These are phyloP conservation scores for Agrochola lota DNA, from an alignment of 2,888 invertebrate genomes.

Conservation along the genomic window DNA sequence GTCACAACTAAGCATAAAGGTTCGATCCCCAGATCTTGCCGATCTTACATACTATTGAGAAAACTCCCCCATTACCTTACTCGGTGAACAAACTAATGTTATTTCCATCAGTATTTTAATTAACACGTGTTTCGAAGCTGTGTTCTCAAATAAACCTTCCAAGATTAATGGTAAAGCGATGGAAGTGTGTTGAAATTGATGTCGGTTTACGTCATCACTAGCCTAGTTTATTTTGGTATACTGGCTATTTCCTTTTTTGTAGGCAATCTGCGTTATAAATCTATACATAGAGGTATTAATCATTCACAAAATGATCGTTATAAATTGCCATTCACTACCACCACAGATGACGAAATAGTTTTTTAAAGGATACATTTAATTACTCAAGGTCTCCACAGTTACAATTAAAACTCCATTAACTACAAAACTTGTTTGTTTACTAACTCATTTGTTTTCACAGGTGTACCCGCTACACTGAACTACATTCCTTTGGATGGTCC, in stretches of 20 bases:
- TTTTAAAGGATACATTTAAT: background rate
- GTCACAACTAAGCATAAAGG: too few relatives aligned
- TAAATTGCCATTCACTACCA: background rate
- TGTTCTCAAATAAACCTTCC: conserved; percentile 33
- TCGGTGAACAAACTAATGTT: conserved; percentile 26
- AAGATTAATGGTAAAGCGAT: conserved; percentile 22
- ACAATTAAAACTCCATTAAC: background rate
- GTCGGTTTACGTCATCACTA: conserved; percentile 5
- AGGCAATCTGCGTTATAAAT: conserved; percentile 14
- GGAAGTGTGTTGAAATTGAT: conserved; percentile 30
- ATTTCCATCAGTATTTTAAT: conserved; percentile 44
- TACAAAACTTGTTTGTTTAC: background rate
- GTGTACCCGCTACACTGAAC: conserved; percentile 95
- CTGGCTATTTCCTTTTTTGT: conserved; percentile 25
- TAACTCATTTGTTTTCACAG: conserved; percentile 78
- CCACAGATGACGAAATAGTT: background rate
- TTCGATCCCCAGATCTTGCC: background rate
- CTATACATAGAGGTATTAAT: background rate
- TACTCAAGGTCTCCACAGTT: background rate
- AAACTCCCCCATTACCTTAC: conserved; percentile 24
- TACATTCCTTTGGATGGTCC: conserved; percentile 93
- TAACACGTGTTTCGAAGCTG: conserved; percentile 27
- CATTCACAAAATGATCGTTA: background rate
- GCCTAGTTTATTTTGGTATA: conserved; percentile 15
- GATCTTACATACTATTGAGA: conserved; percentile 22